Percentiles rank a stretch among this genome's conserved stretches.
These are phyloP conservation scores for Onychorhynchus coronatus DNA, from an alignment of 2,113 vertebrate genomes.

Conservation along the genomic window DNA sequence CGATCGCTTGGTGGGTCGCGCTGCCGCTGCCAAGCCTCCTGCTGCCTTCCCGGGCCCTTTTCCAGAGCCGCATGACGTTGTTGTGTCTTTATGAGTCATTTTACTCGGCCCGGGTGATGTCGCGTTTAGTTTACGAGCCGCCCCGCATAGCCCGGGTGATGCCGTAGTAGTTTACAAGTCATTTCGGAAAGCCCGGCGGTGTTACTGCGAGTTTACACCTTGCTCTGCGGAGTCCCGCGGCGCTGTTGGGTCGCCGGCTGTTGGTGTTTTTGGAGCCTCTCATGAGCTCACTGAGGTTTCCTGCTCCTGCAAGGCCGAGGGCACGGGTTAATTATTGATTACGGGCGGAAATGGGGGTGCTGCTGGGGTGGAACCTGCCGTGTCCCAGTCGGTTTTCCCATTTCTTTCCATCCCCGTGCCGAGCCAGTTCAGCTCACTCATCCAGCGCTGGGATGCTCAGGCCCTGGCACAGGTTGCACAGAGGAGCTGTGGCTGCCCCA, in stretches of 20 bases:
- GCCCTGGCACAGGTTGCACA: background rate
- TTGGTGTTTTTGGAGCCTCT: background rate
- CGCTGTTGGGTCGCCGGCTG: background rate
- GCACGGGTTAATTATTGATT: background rate
- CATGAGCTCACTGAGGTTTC: rapidly evolving
- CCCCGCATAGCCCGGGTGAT: background rate
- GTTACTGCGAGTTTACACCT: rapidly evolving
- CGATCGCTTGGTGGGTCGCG: background rate
- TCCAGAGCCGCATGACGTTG: background rate
- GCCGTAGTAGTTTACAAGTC: rapidly evolving
- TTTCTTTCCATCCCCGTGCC: rapidly evolving
- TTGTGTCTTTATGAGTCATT: background rate
- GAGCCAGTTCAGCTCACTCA: background rate
- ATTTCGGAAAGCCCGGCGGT: background rate
- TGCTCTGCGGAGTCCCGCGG: background rate
- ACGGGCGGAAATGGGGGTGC: rapidly evolving
- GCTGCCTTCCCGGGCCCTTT: background rate
- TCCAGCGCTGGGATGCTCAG: rapidly evolving
- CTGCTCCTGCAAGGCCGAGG: background rate
- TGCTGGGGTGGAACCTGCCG: background rate
- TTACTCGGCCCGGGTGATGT: rapidly evolving
- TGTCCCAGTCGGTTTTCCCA: background rate
- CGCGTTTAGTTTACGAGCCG: rapidly evolving
- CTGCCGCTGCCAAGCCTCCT: too few species aligned
- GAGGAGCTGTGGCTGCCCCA: background rate